Conservation (phyloP, 2,113 vertebrate species). For the Ariopsis seemanni region DNA sequence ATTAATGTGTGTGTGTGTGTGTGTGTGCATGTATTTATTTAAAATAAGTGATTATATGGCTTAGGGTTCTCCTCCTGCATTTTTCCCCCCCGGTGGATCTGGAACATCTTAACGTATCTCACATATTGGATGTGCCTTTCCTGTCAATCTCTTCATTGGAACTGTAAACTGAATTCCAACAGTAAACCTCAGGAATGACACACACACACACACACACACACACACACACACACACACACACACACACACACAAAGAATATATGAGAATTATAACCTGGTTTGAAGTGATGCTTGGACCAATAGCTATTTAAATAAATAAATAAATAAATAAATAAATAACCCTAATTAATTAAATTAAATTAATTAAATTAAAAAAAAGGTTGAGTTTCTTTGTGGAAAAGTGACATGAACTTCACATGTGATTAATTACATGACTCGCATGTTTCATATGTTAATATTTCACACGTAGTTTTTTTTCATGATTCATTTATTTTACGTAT, state of each 20-base stretch:
- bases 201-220: neutral
- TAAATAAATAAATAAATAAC: too few species aligned
- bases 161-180: neutral
- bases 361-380: neutral
- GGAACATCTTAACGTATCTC: neutral
- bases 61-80: neutral
- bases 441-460: neutral
- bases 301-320: neutral
- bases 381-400: neutral
- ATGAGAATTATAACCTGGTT: neutral
- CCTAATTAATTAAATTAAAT: too few species aligned
- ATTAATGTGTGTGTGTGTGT: slow-evolving; percentile 55
- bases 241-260: neutral
- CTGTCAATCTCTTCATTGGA: neutral
- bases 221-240: neutral
- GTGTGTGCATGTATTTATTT: neutral
- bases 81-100: neutral
- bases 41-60: neutral
- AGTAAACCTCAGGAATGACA: neutral
- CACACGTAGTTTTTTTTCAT: too few species aligned
- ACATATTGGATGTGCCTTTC: neutral
- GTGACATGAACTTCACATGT: neutral
- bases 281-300: neutral
- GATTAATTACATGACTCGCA: neutral
- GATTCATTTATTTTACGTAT: neutral